Conservation (phyloP, 2,113 vertebrate species). For the Mormyrus iriodes region DNA sequence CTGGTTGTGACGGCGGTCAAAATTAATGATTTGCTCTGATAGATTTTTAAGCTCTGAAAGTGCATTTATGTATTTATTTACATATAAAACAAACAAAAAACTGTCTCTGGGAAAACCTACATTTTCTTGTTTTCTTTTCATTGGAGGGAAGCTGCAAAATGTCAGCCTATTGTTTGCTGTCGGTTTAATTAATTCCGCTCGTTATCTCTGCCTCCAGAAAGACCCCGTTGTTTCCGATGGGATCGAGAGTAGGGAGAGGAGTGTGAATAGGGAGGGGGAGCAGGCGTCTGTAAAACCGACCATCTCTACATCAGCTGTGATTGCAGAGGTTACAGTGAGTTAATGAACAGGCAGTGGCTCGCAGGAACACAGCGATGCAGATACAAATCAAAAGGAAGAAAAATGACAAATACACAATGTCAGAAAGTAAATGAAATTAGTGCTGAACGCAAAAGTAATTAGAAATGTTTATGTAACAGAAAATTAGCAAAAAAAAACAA, state of each 20-base stretch:
- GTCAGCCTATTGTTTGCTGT: constrained; percentile 56
- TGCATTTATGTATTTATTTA: constrained; percentile 39
- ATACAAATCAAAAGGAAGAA: constrained; percentile 35
- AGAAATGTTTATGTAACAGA: not conserved
- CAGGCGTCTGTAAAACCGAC: constrained; percentile 26
- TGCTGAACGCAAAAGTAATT: constrained; percentile 11
- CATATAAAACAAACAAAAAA: constrained; percentile 49
- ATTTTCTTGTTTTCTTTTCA: constrained; percentile 40
- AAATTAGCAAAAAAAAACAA: constrained; percentile 13
- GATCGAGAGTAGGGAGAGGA: constrained; percentile 48
- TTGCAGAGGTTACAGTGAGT: constrained; percentile 50
- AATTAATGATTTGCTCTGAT: constrained; percentile 48
- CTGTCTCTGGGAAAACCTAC: constrained; percentile 26
- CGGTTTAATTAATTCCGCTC: constrained; percentile 58
- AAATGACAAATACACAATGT: not conserved
- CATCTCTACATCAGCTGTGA: constrained; percentile 45
- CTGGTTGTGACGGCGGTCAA: constrained; percentile 37
- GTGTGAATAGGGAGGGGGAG: constrained; percentile 26
- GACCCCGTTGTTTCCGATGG: constrained; percentile 44
- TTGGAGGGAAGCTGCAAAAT: constrained; percentile 46
- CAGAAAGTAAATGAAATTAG: constrained; percentile 15
- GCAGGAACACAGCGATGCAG: constrained; percentile 49
- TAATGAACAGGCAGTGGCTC: constrained; percentile 58
- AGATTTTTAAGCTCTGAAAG: constrained; percentile 37
- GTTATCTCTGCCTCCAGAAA: constrained; percentile 54